Evolutionary conservation across 2,113 vertebrate species (phyloP).

Genomic region (Catharus fuscescens): DNA sequence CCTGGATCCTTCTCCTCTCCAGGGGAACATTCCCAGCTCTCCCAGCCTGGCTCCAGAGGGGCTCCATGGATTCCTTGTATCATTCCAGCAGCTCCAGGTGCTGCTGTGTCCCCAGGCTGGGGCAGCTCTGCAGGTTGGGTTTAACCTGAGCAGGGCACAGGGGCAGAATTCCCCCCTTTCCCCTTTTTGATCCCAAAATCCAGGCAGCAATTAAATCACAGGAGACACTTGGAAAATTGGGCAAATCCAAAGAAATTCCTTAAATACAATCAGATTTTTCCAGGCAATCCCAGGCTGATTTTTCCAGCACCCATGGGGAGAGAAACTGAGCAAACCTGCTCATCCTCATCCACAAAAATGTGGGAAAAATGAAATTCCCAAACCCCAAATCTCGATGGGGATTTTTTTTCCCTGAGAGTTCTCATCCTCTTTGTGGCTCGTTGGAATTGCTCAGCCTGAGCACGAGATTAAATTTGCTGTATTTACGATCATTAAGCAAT

Average conservation of each 20-base stretch:
- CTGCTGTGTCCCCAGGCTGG: background rate
- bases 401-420: conserved; percentile 1
- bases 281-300: no score
- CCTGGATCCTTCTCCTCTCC: background rate
- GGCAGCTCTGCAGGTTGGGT: background rate
- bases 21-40: background rate
- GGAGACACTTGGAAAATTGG: background rate
- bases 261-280: background rate
- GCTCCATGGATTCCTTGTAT: background rate
- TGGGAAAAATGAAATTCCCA: background rate
- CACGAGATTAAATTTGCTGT: conserved; percentile 62
- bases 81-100: fast-evolving
- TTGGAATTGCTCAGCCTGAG: conserved; percentile 62
- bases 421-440: background rate
- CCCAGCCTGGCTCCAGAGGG: background rate
- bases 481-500: conserved; percentile 76
- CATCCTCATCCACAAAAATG: background rate
- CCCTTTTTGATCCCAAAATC: background rate
- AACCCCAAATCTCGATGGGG: background rate
- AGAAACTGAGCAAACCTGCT: fast-evolving
- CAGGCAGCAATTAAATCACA: background rate
- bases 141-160: background rate
- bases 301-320: background rate
- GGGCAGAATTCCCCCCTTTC: background rate
- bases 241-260: background rate